Evolutionary conservation across 2,113 vertebrate genomes (phyloP).

Genomic region (Cygnus atratus): DNA sequence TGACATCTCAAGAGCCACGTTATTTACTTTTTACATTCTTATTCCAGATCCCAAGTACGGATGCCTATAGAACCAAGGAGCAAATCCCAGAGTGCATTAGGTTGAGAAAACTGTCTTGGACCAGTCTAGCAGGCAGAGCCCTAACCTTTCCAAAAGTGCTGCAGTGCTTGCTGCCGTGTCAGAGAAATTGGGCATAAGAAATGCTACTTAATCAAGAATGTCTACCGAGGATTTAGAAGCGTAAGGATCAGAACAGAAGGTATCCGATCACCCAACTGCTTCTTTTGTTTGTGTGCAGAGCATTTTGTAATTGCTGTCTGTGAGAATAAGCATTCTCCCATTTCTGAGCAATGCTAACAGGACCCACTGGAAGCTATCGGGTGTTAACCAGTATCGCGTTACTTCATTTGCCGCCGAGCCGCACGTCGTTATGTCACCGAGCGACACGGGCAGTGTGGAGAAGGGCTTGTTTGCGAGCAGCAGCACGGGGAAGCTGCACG

Average conservation of each 20-base stretch:
- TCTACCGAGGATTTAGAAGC: neutral
- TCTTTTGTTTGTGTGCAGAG: neutral
- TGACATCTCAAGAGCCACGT: neutral
- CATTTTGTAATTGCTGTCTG: neutral
- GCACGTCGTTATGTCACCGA: neutral
- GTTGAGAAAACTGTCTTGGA: neutral
- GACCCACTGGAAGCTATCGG: neutral
- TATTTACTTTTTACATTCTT: no score
- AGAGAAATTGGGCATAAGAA: neutral
- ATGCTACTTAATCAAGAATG: neutral
- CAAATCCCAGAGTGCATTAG: neutral
- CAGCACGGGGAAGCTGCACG: neutral
- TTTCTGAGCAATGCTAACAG: neutral
- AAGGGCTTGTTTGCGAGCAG: neutral
- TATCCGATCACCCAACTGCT: accelerated
- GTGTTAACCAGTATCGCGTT: neutral
- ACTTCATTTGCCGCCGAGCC: neutral
- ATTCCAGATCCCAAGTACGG: neutral
- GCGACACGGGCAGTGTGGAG: neutral
- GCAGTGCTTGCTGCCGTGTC: neutral
- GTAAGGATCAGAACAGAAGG: neutral
- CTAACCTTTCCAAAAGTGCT: neutral
- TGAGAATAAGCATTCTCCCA: neutral
- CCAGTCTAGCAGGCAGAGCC: neutral
- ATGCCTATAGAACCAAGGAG: neutral